Conservation (phyloP, 2,888 invertebrate genomes). For the Epirrhoe alternata region DNA sequence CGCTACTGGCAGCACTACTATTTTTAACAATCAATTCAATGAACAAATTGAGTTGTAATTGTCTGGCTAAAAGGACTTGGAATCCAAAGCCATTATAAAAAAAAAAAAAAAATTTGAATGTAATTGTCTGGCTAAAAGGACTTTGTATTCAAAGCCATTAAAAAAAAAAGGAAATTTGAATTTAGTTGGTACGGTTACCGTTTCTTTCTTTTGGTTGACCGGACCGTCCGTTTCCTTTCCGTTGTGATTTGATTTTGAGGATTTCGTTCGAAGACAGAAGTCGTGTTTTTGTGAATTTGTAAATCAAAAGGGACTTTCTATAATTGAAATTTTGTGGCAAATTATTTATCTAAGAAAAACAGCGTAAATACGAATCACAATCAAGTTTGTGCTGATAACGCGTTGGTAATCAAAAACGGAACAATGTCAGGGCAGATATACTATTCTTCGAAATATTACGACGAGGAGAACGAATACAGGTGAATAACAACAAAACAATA, state of each 20-base stretch:
- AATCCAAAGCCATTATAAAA: too few species aligned
- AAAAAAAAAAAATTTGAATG: too few species aligned
- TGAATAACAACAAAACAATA: slow-evolving; percentile 63
- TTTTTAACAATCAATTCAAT: too few species aligned
- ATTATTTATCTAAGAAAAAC: not conserved
- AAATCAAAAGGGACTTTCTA: not conserved
- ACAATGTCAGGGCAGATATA: slow-evolving; percentile 91
- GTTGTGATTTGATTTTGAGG: slow-evolving; percentile 16
- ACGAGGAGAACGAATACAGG: slow-evolving; percentile 97
- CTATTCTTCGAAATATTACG: slow-evolving; percentile 97
- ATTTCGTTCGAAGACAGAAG: slow-evolving; percentile 21
- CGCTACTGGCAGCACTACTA: too few species aligned
- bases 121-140: too few species aligned
- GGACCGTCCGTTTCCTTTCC: slow-evolving; percentile 29
- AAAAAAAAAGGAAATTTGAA: too few species aligned
- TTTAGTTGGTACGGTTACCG: not conserved
- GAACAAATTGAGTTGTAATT: too few species aligned
- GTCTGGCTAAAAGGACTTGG: too few species aligned
- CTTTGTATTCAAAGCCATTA: too few species aligned
- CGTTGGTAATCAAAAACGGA: slow-evolving; percentile 25
- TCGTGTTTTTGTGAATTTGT: slow-evolving; percentile 42
- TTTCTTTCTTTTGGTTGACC: slow-evolving; percentile 27
- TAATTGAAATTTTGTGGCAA: not conserved
- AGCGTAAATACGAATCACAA: slow-evolving; percentile 1
- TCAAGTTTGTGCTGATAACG: slow-evolving; percentile 2